Base-by-base conservation (phyloP, 2,113 vertebrate species). In the Lamprotornis superbus region DNA sequence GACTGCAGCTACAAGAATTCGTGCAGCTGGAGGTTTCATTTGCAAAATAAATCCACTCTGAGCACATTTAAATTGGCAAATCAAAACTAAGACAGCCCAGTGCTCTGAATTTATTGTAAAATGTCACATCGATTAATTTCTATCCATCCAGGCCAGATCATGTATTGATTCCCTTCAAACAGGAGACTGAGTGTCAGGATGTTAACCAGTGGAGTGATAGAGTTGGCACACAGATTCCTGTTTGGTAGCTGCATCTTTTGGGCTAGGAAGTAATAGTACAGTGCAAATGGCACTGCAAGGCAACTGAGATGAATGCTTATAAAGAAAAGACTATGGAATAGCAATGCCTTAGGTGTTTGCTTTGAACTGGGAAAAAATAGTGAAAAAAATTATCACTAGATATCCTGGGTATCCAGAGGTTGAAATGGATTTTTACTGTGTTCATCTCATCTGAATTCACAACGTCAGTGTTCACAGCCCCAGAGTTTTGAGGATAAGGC, bases 51-150 rank as follows among this genome's bases (percentile, higher is more conserved):
- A 93, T 46, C 9, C 53, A 56, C 56, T 83, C 68, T 83, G 64
- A 85, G 31, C 80, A n/a, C n/a, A n/a, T n/a, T n/a, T n/a, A n/a
- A n/a, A n/a, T n/a, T n/a, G n/a, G n/a, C n/a, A n/a, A n/a, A n/a
- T n/a, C n/a, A n/a, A n/a, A n/a, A n/a, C n/a, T n/a, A n/a, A n/a
- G n/a, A n/a, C n/a, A 89, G 73, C 75, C 73, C n/a, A 35, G 30
- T 79, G 49, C 68, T 96, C 86, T 64, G 68, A 94, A 73, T 90
- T 88, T 85, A 76, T 65, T 87, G 81, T 64, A 56, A 92, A 93
- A 93, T 68, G 78, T 83, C 75, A 83, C 78, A 69, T 82, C n/a
- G 53, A 67, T 88, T 84, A 67, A 78, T 91, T 92, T 71, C 47
- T 87, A 27, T 75, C 68, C 75, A 73, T 33, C 59, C 91, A 40